A percentile compares a stretch with the other conserved stretches of the same genome.
Conservation (phyloP, 2,888 invertebrate genomes). For the Zygogramma bicolorata region DNA sequence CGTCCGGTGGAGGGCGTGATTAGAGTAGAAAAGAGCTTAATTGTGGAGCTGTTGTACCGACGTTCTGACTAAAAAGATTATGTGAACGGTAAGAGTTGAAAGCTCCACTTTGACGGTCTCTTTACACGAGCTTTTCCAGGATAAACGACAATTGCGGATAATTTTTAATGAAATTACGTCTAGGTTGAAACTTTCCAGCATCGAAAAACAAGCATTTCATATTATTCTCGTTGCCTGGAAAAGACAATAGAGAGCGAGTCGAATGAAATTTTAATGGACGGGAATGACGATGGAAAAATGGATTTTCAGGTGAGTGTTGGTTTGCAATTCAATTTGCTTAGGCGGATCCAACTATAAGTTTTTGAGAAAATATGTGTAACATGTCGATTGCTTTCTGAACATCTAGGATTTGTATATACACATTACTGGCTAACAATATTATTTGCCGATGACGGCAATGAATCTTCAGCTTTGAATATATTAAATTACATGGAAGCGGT, state of each 20-base stretch:
- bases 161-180: constrained; percentile 42
- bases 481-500: too few species aligned
- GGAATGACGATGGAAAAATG: neutral
- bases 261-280: neutral
- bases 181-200: constrained; percentile 18
- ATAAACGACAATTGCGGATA: constrained; percentile 39
- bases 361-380: too few species aligned
- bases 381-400: too few species aligned
- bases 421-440: too few species aligned
- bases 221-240: constrained; percentile 15
- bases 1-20: constrained; percentile 42
- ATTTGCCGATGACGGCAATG: too few species aligned
- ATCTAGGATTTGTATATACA: too few species aligned
- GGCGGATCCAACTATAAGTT: too few species aligned
- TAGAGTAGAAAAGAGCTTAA: constrained; percentile 40
- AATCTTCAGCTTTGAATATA: too few species aligned
- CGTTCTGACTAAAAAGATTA: constrained; percentile 42
- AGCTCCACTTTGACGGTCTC: constrained; percentile 40
- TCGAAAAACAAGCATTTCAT: constrained; percentile 16
- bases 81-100: constrained; percentile 39
- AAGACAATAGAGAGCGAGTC: constrained; percentile 4
- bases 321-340: neutral
- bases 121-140: constrained; percentile 36
- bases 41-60: constrained; percentile 41
- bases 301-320: neutral